Percentiles rank a stretch among this genome's conserved stretches.
These are phyloP conservation scores for Aramus guarauna DNA, from an alignment of 2,113 vertebrate species.

Conservation along the genomic window DNA sequence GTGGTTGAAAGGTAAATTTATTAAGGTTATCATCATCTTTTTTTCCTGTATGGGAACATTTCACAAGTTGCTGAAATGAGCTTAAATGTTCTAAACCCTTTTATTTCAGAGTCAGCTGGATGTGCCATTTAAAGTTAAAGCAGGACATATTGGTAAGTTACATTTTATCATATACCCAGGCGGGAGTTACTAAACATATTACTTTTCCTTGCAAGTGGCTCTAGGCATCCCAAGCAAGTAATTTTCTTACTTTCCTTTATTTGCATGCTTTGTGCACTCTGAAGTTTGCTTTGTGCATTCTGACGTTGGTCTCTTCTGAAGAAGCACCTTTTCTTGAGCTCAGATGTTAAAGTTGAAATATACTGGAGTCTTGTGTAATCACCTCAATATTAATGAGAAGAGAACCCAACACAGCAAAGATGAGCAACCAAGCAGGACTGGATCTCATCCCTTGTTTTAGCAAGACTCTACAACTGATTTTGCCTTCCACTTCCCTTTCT, in stretches of 20 bases:
- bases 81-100: background rate
- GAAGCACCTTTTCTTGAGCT: background rate
- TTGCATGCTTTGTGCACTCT: background rate
- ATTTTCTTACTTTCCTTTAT: too few species aligned
- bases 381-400: background rate
- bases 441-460: background rate
- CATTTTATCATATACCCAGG: background rate
- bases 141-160: conserved; percentile 92
- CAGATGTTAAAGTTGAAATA: background rate
- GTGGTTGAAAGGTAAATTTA: background rate
- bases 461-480: background rate
- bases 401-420: background rate
- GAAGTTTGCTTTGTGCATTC: background rate
- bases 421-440: background rate
- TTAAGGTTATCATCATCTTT: background rate
- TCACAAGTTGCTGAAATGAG: background rate
- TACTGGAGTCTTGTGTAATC: background rate
- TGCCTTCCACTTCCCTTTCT: background rate
- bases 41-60: background rate
- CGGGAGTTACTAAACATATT: background rate
- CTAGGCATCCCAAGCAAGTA: background rate
- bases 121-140: conserved; percentile 96
- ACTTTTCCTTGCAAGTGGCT: background rate
- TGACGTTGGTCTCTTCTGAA: background rate
- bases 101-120: conserved; percentile 90